Base-by-base conservation (phyloP, 2,797 vertebrate genomes). In the Gymnoscopelus braueri region DNA sequence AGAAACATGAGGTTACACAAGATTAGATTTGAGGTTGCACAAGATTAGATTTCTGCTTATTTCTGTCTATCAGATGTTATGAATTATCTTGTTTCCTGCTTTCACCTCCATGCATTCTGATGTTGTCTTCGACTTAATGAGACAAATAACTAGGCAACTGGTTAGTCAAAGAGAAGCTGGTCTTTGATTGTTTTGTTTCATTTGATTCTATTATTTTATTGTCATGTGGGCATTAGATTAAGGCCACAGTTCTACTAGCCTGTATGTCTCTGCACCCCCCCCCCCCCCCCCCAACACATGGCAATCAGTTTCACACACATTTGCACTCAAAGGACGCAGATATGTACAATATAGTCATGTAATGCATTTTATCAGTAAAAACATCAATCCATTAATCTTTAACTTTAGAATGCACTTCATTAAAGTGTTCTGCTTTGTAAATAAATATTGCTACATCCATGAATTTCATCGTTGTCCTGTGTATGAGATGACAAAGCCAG, bases 401-500 rank as follows among this genome's bases (percentile, higher is more conserved):
- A 19, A 29, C 26, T 29, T 29, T 29, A 1, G 19, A 19, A 29
- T 29, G 26, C 26, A 29, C 26, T 29, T 29, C 26, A 29, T 1
- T 29, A 3, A 29, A 1, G 26, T 29, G 26, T 12, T 56, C 60
- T 49, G n/a, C 12, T 58, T 8, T 5, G 24, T 50, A 65, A 71
- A 69, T 12, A 63, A 69, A 70, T n/a, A n/a, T 24, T 62, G 15
- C 58, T 32, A 19, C 19, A 4, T 56, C 26, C 3, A 5, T 24
- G 8, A 19, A 47, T 0, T 47, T 47, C 6, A 24, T 23, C 59
- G 63, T 55, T 61, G 24, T 62, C 67, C 23, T n/a, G 32, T 47
- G 39, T 49, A 47, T 19, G 74, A 76, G 75, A 74, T 83, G 56
- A 84, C 75, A 72, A 72, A 64, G 9, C 5, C 47, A 7, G 12